Evolutionary conservation across 2,113 vertebrate genomes (phyloP).

Genomic region (human): GRCh38 chr6:114376001-114376500

Average conservation of each 20-base stretch:
- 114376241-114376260: background rate
- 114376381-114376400: conserved; percentile 34
- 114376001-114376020: conserved; percentile 74
- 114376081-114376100: conserved; percentile 69
- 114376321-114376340: conserved; percentile 31
- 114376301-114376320: background rate
- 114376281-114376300: conserved; percentile 25
- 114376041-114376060: conserved; percentile 77
- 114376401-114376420: conserved; percentile 23
- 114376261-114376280: conserved; percentile 47
- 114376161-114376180: conserved; percentile 44
- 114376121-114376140: background rate
- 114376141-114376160: background rate
- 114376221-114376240: background rate
- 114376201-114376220: conserved; percentile 32
- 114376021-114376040: conserved; percentile 77
- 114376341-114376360: conserved; percentile 1
- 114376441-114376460: conserved; percentile 10
- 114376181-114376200: conserved; percentile 44
- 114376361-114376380: conserved; percentile 50
- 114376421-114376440: background rate
- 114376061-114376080: conserved; percentile 70
- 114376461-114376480: background rate
- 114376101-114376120: conserved; percentile 54
- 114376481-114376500: conserved; percentile 37